Base-by-base conservation (phyloP, 2,888 invertebrate genomes). In the Prenolepis imparis region DNA sequence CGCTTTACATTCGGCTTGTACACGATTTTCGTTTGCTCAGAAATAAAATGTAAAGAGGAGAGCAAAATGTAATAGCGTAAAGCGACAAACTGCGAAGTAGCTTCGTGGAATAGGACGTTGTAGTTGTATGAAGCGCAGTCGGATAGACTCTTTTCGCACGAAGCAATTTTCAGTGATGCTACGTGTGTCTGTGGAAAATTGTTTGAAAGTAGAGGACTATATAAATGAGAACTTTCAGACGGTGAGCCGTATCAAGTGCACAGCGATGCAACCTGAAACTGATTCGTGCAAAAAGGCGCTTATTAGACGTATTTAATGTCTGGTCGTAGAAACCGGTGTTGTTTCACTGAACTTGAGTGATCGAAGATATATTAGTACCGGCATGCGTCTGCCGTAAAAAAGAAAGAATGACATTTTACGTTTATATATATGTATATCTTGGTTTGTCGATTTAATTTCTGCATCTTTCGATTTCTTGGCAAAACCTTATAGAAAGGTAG, bases 141-240 rank as follows among this genome's bases (percentile, higher is more conserved):
- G 55, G 8, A 8, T 70, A 80, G 12, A 80, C 39, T 44, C 68
- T 70, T 70, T 61, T 80, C 59, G 70, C 59, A 24, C 78, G 78
- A 61, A 48, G 1, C 70, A 70, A 28, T n/a, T 70, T 55, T 80
- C 70, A 44, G 59, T 36, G 59, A 36, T 44, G 52, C 24, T 61
- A 24, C 12, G 36, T 64, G 32, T 41, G 57, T 78, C 5, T 70
- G 44, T 24, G 78, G 44, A 68, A 36, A 67, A 32, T 59, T 41
- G 32, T 57, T 59, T 48, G 78, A 59, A n/a, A 70, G 57, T 68
- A 68, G 32, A 44, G 32, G 21, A 15, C 24, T 5, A 2, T 44
- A 61, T 24, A 48, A 70, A 59, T 70, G 59, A 80, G 70, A 80
- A 70, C 44, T 80, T 80, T 70, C 78, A 41, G 24, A 59, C 24